phyloP scores from a whole-genome alignment of 1,140 invertebrate species.

The Glossosoma conforme region DNA sequence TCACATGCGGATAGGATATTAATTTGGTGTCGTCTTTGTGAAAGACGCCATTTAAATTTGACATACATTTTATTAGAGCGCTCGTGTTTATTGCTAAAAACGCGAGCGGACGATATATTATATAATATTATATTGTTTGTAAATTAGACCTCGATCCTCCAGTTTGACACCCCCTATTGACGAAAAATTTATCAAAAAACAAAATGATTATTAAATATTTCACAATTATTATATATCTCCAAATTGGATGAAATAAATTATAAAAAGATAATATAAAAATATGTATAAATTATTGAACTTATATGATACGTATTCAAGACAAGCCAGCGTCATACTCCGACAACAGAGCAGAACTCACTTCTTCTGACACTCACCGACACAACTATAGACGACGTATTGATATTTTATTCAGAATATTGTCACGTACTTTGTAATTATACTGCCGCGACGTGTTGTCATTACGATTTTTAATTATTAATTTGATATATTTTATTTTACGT shows the following conservation, averaged over 20 bases:
- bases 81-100: slow-evolving; percentile 25
- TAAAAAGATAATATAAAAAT: slow-evolving; percentile 12
- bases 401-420: slow-evolving; percentile 18
- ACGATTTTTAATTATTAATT: too few species aligned
- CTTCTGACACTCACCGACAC: background rate
- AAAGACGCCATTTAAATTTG: slow-evolving; percentile 22
- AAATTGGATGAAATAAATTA: slow-evolving; percentile 19
- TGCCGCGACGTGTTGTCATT: slow-evolving; percentile 23
- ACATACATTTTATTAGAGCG: slow-evolving; percentile 20
- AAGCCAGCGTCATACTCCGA: slow-evolving; percentile 9
- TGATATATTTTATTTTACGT: slow-evolving; percentile 14
- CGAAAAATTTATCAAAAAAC: slow-evolving; percentile 12
- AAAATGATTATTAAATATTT: slow-evolving; percentile 12
- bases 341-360: background rate
- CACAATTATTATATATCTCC: slow-evolving; percentile 19
- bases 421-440: slow-evolving; percentile 24
- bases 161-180: slow-evolving; percentile 21
- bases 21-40: slow-evolving; percentile 16
- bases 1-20: slow-evolving; percentile 3
- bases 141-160: slow-evolving; percentile 12
- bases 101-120: slow-evolving; percentile 18
- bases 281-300: slow-evolving; percentile 23
- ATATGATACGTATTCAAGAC: slow-evolving; percentile 10
- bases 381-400: slow-evolving; percentile 6
- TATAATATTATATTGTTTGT: slow-evolving; percentile 10